A percentile compares a stretch with the other conserved stretches of the same genome.
These are phyloP conservation scores for Porites lutea DNA, from an alignment of 64 coral and sea anemone genomes.

Conservation along the genomic window DNA sequence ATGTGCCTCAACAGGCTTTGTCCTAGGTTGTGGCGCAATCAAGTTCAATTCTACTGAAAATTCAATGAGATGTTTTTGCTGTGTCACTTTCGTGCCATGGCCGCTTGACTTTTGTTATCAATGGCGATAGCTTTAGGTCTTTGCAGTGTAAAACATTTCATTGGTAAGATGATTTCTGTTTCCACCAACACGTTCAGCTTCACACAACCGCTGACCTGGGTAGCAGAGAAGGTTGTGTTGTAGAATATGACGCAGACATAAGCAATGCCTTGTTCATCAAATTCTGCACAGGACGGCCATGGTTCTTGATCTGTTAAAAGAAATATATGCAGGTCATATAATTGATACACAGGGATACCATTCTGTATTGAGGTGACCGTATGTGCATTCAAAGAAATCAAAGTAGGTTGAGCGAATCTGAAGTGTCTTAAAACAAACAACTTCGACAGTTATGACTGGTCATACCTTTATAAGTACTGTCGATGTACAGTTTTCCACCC, in stretches of 20 bases:
- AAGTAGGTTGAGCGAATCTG: too few species aligned
- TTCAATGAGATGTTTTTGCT: too few species aligned
- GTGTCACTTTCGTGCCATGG: too few species aligned
- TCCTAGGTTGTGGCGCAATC: too few species aligned
- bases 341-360: too few species aligned
- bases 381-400: too few species aligned
- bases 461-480: not conserved
- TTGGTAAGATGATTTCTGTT: not conserved
- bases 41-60: too few species aligned
- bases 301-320: not conserved
- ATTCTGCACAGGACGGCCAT: conserved; percentile 7
- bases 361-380: too few species aligned
- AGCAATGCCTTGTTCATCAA: not conserved
- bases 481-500: not conserved
- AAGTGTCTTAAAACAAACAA: too few species aligned
- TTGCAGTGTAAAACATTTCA: conserved; percentile 22
- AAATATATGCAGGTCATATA: too few species aligned
- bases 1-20: too few species aligned
- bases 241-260: not conserved
- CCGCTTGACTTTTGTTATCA: too few species aligned
- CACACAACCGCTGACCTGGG: conserved; percentile 13
- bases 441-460: not conserved
- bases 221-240: conserved; percentile 4
- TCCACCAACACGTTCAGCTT: conserved; percentile 10
- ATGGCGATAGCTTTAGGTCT: not conserved